These are phyloP conservation scores for Thereva unica DNA, from an alignment of 2,888 invertebrate genomes.

Conservation along the genomic window DNA sequence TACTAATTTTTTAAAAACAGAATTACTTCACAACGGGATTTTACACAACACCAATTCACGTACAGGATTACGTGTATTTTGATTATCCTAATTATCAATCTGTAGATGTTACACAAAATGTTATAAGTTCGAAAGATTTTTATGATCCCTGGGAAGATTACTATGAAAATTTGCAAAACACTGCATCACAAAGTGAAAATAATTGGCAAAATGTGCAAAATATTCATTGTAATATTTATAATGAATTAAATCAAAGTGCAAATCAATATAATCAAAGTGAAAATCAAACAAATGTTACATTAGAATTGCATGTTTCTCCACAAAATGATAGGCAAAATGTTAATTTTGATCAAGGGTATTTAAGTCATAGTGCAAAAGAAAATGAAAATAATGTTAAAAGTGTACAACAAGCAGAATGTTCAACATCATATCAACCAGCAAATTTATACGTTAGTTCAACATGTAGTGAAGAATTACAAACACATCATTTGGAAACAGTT, in stretches of 20 bases:
- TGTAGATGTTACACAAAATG: too few species aligned
- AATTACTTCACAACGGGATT: slow-evolving; percentile 5
- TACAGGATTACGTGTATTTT: not conserved
- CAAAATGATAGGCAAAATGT: not conserved
- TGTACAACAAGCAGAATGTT: too few species aligned
- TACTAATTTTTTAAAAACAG: slow-evolving; percentile 28
- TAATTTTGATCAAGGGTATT: not conserved
- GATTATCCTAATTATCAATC: not conserved
- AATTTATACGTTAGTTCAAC: too few species aligned
- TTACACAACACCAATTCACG: not conserved
- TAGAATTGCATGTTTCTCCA: not conserved
- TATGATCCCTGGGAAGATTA: slow-evolving; percentile 79
- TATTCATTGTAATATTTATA: not conserved
- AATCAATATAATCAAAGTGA: not conserved
- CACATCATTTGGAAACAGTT: too few species aligned
- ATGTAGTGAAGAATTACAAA: too few species aligned
- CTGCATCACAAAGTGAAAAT: slow-evolving; percentile 6
- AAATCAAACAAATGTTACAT: not conserved
- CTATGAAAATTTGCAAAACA: slow-evolving; percentile 60
- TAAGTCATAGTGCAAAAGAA: too few species aligned
- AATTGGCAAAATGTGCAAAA: slow-evolving; percentile 6
- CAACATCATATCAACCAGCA: too few species aligned
- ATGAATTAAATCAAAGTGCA: not conserved
- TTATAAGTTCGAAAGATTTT: slow-evolving; percentile 35
- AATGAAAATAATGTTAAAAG: too few species aligned